phyloP scores from a whole-genome alignment of 2,888 invertebrate species.

The Diarsia dahlii region DNA sequence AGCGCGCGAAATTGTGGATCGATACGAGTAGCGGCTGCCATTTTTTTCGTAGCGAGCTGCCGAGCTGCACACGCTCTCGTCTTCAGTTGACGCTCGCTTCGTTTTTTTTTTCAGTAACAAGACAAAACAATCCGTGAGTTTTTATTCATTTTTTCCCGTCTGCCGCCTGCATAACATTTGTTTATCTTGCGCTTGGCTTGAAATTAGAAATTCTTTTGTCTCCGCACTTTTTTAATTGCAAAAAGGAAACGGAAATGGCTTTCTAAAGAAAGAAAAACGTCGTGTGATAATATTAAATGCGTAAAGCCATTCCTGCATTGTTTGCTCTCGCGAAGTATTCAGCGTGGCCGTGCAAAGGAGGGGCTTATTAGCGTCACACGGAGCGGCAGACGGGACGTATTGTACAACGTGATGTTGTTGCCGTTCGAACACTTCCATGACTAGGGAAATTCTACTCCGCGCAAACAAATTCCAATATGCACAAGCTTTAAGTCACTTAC shows the following conservation, averaged over 20 bases:
- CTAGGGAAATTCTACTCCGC: slow-evolving; percentile 7
- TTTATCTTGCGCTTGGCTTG: slow-evolving; percentile 83
- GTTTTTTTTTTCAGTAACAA: slow-evolving; percentile 71
- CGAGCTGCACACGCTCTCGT: slow-evolving; percentile 58
- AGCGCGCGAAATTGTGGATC: slow-evolving; percentile 59
- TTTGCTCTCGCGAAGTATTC: slow-evolving; percentile 49
- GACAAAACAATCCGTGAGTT: slow-evolving; percentile 76
- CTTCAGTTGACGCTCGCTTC: slow-evolving; percentile 66
- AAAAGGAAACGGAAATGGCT: slow-evolving; percentile 82
- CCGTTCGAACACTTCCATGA: slow-evolving; percentile 34
- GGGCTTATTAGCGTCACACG: slow-evolving; percentile 51
- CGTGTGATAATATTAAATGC: slow-evolving; percentile 71
- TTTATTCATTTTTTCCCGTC: slow-evolving; percentile 82
- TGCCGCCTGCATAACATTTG: slow-evolving; percentile 82
- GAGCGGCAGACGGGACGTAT: slow-evolving; percentile 16
- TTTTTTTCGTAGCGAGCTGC: slow-evolving; percentile 38
- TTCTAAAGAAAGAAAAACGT: slow-evolving; percentile 73
- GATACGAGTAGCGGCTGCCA: slow-evolving; percentile 49
- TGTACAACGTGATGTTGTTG: slow-evolving; percentile 37
- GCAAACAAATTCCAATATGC: slow-evolving; percentile 22
- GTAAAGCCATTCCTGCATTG: slow-evolving; percentile 65
- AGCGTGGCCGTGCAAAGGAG: slow-evolving; percentile 36
- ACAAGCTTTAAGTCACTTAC: not conserved
- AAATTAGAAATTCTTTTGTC: slow-evolving; percentile 89
- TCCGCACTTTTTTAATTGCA: slow-evolving; percentile 83